Percentiles rank a stretch among this genome's conserved stretches.
Conservation (phyloP, 2,797 vertebrate species). For the Echiichthys vipera region DNA sequence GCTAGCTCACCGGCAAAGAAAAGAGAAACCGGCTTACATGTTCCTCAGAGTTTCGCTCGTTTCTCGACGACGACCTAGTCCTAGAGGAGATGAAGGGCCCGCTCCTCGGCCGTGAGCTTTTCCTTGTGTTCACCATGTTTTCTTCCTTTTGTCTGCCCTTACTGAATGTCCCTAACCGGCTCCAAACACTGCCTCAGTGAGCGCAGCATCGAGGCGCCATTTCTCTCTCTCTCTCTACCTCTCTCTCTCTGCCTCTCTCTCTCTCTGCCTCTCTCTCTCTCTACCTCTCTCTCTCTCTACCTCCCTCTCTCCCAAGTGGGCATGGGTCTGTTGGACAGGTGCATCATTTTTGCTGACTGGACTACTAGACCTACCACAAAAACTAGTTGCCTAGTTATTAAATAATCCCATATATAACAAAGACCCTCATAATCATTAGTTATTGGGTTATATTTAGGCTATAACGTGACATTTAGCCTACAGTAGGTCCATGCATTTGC, state of each 20-base stretch:
- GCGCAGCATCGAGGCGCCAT: constrained; percentile 86
- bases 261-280: constrained; percentile 50
- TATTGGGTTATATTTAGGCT: background rate
- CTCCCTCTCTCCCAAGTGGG: constrained; percentile 50
- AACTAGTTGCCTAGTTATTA: background rate
- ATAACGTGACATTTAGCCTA: background rate
- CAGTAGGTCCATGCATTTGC: background rate
- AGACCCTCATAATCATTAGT: background rate
- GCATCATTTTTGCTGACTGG: constrained; percentile 48
- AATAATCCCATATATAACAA: constrained; percentile 5
- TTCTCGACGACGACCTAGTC: constrained; percentile 86
- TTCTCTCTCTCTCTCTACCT: constrained; percentile 73
- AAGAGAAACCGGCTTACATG: constrained; percentile 84
- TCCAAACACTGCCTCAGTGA: constrained; percentile 83
- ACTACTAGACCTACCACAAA: constrained; percentile 14
- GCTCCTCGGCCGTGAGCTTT: constrained; percentile 84
- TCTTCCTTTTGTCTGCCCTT: constrained; percentile 60
- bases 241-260: constrained; percentile 51
- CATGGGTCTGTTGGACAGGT: constrained; percentile 58
- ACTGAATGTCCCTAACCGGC: constrained; percentile 75
- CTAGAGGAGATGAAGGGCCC: constrained; percentile 86
- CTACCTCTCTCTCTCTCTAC: constrained; percentile 45
- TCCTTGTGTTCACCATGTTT: constrained; percentile 95
- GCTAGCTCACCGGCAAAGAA: constrained; percentile 78
- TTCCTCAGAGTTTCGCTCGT: constrained; percentile 81